These are phyloP conservation scores for Mus spretus DNA, from an alignment of 2,797 vertebrate species.

Conservation along the genomic window DNA sequence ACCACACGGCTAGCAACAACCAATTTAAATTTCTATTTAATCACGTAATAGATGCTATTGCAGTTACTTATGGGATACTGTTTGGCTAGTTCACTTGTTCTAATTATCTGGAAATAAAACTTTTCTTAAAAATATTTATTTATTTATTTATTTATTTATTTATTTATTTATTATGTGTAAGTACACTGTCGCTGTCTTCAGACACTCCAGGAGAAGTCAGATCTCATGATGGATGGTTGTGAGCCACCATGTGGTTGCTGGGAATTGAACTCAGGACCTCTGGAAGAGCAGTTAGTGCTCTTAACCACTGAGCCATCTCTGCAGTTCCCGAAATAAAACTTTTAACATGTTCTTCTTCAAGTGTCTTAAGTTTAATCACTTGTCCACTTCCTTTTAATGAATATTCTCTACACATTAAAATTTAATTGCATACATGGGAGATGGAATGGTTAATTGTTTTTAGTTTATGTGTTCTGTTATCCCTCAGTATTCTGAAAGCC, in stretches of 20 bases:
- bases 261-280: too few relatives aligned
- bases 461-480: not conserved
- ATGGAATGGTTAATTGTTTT: not conserved
- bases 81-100: not conserved
- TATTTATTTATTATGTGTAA: too few relatives aligned
- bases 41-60: not conserved
- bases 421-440: not conserved
- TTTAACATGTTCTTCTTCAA: not conserved
- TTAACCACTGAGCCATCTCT: too few relatives aligned
- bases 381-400: not conserved
- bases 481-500: not conserved
- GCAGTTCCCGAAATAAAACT: not conserved
- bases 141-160: too few relatives aligned
- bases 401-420: not conserved
- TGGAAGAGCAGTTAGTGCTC: too few relatives aligned
- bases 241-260: too few relatives aligned
- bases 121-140: not conserved
- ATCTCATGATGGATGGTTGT: too few relatives aligned
- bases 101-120: not conserved
- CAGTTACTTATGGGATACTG: not conserved
- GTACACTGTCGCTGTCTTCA: too few relatives aligned
- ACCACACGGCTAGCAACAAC: not conserved
- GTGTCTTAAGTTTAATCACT: not conserved
- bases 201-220: too few relatives aligned
- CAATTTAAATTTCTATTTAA: not conserved